A percentile compares a stretch with the other conserved stretches of the same genome.
These are phyloP conservation scores for Scolopax rusticola DNA, from an alignment of 2,797 vertebrate genomes.

Conservation along the genomic window DNA sequence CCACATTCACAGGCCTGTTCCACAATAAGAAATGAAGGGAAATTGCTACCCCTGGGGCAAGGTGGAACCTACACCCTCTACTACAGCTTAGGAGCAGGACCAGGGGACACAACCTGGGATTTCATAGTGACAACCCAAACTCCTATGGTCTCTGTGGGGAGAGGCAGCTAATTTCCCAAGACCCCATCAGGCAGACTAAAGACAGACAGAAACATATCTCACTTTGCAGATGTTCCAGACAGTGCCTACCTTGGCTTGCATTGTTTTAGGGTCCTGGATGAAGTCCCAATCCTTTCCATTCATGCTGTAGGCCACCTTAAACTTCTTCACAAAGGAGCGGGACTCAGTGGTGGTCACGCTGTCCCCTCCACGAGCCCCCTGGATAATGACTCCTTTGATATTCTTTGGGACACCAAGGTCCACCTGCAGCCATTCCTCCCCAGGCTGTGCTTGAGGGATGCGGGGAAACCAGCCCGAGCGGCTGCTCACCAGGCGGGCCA, in stretches of 20 bases:
- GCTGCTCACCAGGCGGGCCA: slow-evolving; percentile 93
- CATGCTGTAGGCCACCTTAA: slow-evolving; percentile 94
- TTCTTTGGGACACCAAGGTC: slow-evolving; percentile 90
- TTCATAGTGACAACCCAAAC: not conserved
- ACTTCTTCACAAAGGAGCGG: slow-evolving; percentile 95
- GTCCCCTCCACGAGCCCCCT: slow-evolving; percentile 93
- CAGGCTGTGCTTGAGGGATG: slow-evolving; percentile 88
- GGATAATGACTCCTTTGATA: slow-evolving; percentile 92
- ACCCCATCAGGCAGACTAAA: not conserved
- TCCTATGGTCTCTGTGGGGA: not conserved
- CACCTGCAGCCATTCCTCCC: slow-evolving; percentile 96
- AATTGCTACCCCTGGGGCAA: not conserved
- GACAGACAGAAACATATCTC: not conserved
- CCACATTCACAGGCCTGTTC: not conserved
- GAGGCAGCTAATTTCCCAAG: not conserved
- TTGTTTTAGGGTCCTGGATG: slow-evolving; percentile 90
- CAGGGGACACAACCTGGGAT: not conserved
- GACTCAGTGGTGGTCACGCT: slow-evolving; percentile 90
- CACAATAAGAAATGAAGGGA: not conserved
- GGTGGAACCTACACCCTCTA: not conserved
- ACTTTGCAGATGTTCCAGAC: not conserved
- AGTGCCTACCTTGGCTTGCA: slow-evolving; percentile 88
- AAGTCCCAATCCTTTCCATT: slow-evolving; percentile 93
- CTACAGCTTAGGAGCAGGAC: not conserved
- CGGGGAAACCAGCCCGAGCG: slow-evolving; percentile 95